Base-by-base conservation (phyloP, 2,113 vertebrate genomes). In the Grallaria varia region DNA sequence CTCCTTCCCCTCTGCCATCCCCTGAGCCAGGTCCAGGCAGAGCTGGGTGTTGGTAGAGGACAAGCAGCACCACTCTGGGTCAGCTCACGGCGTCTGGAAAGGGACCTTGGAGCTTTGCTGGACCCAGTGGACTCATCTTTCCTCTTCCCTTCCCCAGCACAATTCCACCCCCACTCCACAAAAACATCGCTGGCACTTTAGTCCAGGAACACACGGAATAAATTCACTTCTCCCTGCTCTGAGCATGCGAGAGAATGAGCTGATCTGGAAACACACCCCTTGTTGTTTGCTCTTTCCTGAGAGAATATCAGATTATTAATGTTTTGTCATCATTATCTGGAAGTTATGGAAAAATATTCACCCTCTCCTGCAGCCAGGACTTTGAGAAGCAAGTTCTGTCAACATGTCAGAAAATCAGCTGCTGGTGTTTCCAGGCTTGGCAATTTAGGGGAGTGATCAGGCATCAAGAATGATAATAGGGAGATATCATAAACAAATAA, bases 151-250 rank as follows among this genome's bases (percentile, higher is more conserved):
- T 27, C 23, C 47, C 47, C 47, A 47, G 21, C 44, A 47, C 21
- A 52, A 25, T 71, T 80, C 87, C 82, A 84, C 73, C 90, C 83
- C 84, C 87, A 84, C 69, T 73, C 73, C 95, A 84, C 84, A 40
- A 24, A 81, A 78, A 79, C 74, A 60, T 85, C 81, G 23, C 35
- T 39, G 49, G 19, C 27, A 35, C 39, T 63, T 67, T 50, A 39
- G 53, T 52, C 63, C 68, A 92, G 82, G 52, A 78, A 17, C 90
- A 68, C 76, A n/a, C 7, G 53, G 74, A 87, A 58, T 80, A 84
- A 55, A 52, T 76, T 76, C 58, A n/a, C 50, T 83, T 60, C 89
- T 72, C 42, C 30, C 31, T 33, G 18, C 30, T 55, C 10, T 30
- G 30, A 55, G 53, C 53, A 55, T 52, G 64, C n/a, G 53, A 66